Evolutionary conservation across 2,113 vertebrate species (phyloP), one percentile per base, ranked within the genome.

Genomic region (Sander lucioperca): DNA sequence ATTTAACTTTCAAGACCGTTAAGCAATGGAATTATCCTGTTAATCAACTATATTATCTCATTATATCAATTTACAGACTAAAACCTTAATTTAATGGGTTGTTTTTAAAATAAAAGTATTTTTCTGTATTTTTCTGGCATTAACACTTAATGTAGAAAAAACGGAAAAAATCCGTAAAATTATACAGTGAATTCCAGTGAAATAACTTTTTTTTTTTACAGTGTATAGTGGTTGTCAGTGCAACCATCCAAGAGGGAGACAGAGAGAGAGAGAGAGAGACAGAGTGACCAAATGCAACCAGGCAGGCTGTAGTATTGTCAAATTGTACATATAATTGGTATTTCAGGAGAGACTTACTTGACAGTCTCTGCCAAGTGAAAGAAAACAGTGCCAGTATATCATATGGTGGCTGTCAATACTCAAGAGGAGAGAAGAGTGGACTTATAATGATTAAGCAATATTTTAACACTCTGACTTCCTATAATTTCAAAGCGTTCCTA

Each of bases 301-400:
- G 75, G 63, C 66, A 47, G 58, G 74, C 50, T 82, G 82, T 21
- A 67, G 67, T 48, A 62, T 76, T 91, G 86, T 87, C 82, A 85
- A 48, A 73, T 48, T 67, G 21, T 27, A 51, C 71, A 77, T 75
- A 75, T 88, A 86, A 88, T 78, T 83, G 77, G 85, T 86, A 66
- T 85, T 90, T 88, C 74, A 83, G 83, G 65, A 69, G 51, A 53
- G 78, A 79, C 19, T 84, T 53, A 45, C 57, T 39, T 86, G 85
- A 82, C 87, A 88, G 39, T 33, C 56, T 63, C 57, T 72, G 62
- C 68, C 72, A 79, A 63, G 59, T n/a, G 45, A 56, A 54, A 74
- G 57, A 77, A 67, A 88, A 74, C 7, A 25, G 21, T 62, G 69
- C 74, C 65, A 68, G 79, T 79, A 27, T 33, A 64, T 79, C 39